Base-by-base conservation (phyloP, 2,113 vertebrate genomes). In the Misgurnus mizolepis region DNA sequence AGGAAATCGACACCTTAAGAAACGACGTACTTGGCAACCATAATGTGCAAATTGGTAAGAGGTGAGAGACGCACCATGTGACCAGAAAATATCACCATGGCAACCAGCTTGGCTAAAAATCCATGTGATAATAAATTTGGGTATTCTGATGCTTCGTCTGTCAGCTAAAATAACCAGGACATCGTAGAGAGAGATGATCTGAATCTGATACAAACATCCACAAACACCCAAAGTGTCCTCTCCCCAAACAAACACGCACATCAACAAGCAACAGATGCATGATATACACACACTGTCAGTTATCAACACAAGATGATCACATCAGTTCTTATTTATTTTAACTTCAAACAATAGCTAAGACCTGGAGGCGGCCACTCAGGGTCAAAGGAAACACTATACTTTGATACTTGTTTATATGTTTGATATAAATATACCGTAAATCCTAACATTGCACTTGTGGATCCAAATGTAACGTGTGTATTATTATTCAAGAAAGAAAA, bases 51-150 rank as follows among this genome's bases (percentile, higher is more conserved):
- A 61, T 61, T 40, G 39, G 45, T 61, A 8, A 60, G 55, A 62
- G 8, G 41, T 64, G 18, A 64, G 22, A 76, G 22, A 41, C 41
- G 14, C 12, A 7, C 39, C 73, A 64, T 64, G 60, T 64, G 60
- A 64, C 60, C 73, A 49, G 18, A 49, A 17, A 18, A 10, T 0
- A 0, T 56, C 49, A 56, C 47, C 15, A 10, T 56, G 50, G 8
- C 43, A 39, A 41, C 72, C 17, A 45, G 45, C 73, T 49, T 75
- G 72, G 58, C 56, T 34, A 3, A 11, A 64, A n/a, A 76, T 64
- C 61, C 15, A 39, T 55, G 22, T 39, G 27, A 49, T 55, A 18
- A 22, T 18, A 49, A 2, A n/a, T 53, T 4, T 71, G 18, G 56
- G 34, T 64, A 62, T 75, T 75, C 40, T 34, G 18, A 58, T 7